Percentiles rank a stretch among this genome's conserved stretches.
Evolutionary conservation across 2,888 invertebrate genomes (phyloP).

Genomic region (Harmothoe impar): DNA sequence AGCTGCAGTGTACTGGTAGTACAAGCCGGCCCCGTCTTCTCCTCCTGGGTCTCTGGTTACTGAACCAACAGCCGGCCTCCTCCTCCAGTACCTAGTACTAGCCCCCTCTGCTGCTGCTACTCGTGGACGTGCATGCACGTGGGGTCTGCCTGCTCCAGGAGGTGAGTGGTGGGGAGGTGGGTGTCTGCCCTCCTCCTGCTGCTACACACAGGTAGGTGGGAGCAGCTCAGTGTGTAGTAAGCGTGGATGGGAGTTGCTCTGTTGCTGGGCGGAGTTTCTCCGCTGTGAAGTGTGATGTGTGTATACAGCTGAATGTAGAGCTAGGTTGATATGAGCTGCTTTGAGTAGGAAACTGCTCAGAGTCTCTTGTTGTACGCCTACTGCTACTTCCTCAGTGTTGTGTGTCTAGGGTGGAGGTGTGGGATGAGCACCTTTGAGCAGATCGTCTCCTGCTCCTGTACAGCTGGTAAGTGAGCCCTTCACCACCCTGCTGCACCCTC

Average conservation of each 20-base stretch:
- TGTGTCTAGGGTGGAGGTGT: too few relatives aligned
- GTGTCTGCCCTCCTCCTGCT: too few relatives aligned
- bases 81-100: not conserved
- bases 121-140: slow-evolving; percentile 3
- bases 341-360: too few relatives aligned
- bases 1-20: not conserved
- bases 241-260: not conserved
- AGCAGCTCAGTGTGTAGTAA: not conserved
- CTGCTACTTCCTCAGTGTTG: too few relatives aligned
- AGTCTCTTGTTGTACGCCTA: too few relatives aligned
- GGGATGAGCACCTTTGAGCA: not conserved
- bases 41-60: slow-evolving; percentile 4
- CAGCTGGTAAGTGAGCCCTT: not conserved
- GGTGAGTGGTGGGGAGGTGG: too few relatives aligned
- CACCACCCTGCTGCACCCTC: not conserved
- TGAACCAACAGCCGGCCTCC: not conserved
- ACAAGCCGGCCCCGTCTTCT: not conserved
- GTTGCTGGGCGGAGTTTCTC: not conserved
- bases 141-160: not conserved
- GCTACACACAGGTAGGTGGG: too few relatives aligned
- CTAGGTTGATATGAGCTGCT: too few relatives aligned
- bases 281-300: too few relatives aligned
- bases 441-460: not conserved
- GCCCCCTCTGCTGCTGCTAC: not conserved
- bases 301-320: too few relatives aligned